Percentiles rank a stretch among this genome's conserved stretches.
phyloP scores from a whole-genome alignment of 2,888 invertebrate species.

The Amphipoea oculea region DNA sequence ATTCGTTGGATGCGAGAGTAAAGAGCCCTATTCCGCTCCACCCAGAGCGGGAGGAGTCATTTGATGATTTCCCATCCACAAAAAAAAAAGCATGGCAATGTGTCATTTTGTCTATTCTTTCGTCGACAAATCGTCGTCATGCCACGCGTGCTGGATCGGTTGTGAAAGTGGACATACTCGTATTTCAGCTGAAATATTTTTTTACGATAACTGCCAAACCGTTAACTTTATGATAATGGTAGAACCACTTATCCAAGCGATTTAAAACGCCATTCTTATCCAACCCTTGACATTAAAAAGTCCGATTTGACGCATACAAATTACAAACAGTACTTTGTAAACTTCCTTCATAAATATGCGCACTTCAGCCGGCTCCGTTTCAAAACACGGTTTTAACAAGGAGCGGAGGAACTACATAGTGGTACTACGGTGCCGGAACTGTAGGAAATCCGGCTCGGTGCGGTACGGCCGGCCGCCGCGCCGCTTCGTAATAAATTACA shows the following conservation, averaged over 20 bases:
- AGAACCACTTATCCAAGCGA: not conserved
- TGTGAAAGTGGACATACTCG: not conserved
- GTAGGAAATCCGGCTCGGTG: conserved; percentile 78
- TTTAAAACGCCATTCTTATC: not conserved
- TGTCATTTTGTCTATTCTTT: too few relatives aligned
- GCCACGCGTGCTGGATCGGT: too few relatives aligned
- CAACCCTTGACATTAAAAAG: conserved; percentile 14
- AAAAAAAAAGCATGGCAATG: too few relatives aligned
- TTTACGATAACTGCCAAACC: not conserved
- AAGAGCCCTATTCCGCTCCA: too few relatives aligned
- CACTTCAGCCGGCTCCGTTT: conserved; percentile 53
- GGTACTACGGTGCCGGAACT: conserved; percentile 72
- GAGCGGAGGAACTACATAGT: conserved; percentile 68
- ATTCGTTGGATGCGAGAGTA: too few relatives aligned
- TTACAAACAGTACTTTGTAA: conserved; percentile 38
- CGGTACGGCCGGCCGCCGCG: conserved; percentile 67
- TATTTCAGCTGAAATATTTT: not conserved
- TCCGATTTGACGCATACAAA: conserved; percentile 43
- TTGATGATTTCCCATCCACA: too few relatives aligned
- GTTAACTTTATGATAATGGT: not conserved
- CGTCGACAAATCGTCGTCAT: too few relatives aligned
- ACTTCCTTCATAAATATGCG: conserved; percentile 64
- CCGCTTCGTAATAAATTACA: conserved; percentile 83
- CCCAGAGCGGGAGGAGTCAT: too few relatives aligned
- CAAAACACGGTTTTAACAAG: conserved; percentile 63